Evolutionary conservation across 2,888 invertebrate genomes (phyloP), one percentile per base, ranked within the genome.

Genomic region (Lycaena phlaeas): DNA sequence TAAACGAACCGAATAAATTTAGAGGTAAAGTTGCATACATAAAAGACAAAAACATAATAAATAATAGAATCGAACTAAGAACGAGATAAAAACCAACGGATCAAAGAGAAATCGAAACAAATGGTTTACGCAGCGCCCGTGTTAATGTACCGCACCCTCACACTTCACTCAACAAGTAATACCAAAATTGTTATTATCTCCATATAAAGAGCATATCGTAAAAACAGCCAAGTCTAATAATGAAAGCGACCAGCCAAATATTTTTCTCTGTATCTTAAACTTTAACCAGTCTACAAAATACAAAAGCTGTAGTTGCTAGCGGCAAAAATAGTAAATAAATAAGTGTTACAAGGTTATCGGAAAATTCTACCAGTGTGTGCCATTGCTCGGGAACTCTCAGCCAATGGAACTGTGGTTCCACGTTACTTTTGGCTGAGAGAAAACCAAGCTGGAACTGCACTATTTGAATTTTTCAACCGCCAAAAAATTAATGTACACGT

Each of bases 171-270:
- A 49, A 50, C 50, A 54, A 52, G 42, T 48, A 50, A 46, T 41
- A 51, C 46, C 46, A 49, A 45, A 36, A 34, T 48, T 42, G 51
- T 57, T 51, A 52, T 54, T 52, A 51, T 41, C 42, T 54, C 55
- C 64, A 72, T 68, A 69, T 59, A 61, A 57, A 62, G 66, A 72
- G 71, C 68, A 60, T 60, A 60, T 64, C 55, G 58, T 52, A 64
- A 56, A 63, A 70, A 70, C 78, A 78, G 75, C 76, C 76, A 75
- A 69, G 57, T 68, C 73, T 77, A 75, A 64, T 48, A 53, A 63
- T 56, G 56, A 61, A 75, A 78, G 76, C 77, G 75, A 72, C 72
- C 78, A 72, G 72, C 74, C 78, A 74, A 74, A 76, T 73, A 73
- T 77, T 73, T 64, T 64, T 27, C 25, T 26, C 25, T 28, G 40